Conservation (phyloP, 1,140 invertebrate species). For the Nasonia longicornis region DNA sequence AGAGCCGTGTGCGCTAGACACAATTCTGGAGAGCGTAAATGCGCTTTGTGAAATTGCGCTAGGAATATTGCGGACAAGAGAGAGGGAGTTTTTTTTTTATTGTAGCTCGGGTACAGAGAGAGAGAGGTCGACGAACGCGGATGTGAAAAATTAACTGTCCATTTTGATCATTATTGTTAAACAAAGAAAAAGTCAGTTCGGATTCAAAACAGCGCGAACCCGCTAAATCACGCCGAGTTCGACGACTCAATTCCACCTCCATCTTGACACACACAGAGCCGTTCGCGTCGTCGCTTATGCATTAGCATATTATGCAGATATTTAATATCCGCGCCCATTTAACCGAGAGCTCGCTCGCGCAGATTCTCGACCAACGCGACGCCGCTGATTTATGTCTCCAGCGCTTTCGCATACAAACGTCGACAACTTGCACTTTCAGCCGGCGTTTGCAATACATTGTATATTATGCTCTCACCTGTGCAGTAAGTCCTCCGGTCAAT, state of each 20-base stretch:
- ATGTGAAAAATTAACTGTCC: background rate
- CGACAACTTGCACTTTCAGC: background rate
- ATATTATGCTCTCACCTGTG: background rate
- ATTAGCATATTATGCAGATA: slow-evolving; percentile 20
- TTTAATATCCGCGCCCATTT: slow-evolving; percentile 23
- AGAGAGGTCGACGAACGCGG: background rate
- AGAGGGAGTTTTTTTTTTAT: background rate
- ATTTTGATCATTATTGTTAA: no score
- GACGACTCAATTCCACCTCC: no score
- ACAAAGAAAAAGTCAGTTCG: no score
- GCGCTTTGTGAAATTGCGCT: background rate
- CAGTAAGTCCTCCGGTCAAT: background rate
- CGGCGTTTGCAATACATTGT: background rate
- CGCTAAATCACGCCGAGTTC: no score
- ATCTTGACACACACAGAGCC: no score
- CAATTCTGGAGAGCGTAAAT: background rate
- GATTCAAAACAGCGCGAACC: no score
- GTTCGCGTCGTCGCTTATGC: background rate
- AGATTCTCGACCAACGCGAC: slow-evolving; percentile 10
- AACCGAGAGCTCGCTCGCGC: background rate
- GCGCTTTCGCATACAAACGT: background rate
- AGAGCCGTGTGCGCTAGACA: background rate
- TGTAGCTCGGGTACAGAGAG: background rate
- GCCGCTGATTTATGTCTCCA: slow-evolving; percentile 28
- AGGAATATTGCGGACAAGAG: background rate